A percentile compares a stretch with the other conserved stretches of the same genome.
phyloP scores from a whole-genome alignment of 1,140 invertebrate genomes.

The Mercenaria mercenaria region DNA sequence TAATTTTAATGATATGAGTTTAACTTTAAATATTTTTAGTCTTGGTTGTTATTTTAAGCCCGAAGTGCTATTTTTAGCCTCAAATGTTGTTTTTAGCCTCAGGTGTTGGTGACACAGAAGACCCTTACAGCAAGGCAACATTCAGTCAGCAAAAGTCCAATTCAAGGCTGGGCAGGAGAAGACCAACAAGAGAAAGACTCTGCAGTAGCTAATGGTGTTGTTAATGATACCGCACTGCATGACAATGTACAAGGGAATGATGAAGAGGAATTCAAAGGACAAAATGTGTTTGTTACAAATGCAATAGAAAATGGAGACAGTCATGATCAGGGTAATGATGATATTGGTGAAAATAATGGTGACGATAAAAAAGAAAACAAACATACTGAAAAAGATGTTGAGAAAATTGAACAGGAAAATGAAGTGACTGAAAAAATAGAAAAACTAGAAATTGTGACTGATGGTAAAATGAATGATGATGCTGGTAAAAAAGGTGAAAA shows the following conservation, averaged over 20 bases:
- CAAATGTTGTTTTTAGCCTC: slow-evolving; percentile 43
- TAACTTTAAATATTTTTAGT: too few relatives aligned
- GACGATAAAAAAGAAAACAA: background rate
- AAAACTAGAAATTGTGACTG: background rate
- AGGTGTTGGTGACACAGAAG: slow-evolving; percentile 52
- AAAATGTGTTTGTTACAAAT: background rate
- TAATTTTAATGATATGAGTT: too few relatives aligned
- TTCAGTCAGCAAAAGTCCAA: slow-evolving; percentile 44
- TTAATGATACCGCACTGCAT: slow-evolving; percentile 13
- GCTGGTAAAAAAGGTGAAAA: background rate
- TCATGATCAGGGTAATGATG: slow-evolving; percentile 2
- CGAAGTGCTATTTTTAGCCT: too few relatives aligned
- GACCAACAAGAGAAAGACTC: background rate
- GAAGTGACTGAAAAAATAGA: slow-evolving; percentile 13
- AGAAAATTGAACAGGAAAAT: background rate
- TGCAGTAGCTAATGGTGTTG: slow-evolving; percentile 4
- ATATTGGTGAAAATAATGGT: slow-evolving; percentile 11
- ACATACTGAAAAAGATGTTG: background rate
- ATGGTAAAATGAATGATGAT: background rate
- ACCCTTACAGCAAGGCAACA: slow-evolving; percentile 10
- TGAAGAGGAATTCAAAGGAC: background rate
- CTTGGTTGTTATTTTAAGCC: too few relatives aligned
- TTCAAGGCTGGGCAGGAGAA: slow-evolving; percentile 35
- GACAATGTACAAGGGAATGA: background rate
- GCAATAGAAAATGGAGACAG: background rate